Percentiles rank a stretch among this genome's conserved stretches.
Conservation (phyloP, 2,113 vertebrate species). For the Protobothrops flavoviridis region DNA sequence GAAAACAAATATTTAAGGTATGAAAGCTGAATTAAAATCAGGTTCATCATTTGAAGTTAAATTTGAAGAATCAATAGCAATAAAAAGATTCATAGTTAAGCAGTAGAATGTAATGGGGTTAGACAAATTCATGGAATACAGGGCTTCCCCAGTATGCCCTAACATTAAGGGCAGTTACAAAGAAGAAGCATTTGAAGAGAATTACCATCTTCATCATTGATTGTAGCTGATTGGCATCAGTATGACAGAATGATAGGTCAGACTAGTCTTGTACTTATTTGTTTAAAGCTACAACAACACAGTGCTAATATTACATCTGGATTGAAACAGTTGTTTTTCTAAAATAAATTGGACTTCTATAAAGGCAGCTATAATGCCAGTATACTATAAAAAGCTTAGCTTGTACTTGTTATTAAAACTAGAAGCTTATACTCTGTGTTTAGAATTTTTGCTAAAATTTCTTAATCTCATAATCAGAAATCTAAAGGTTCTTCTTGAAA, state of each 20-base stretch:
- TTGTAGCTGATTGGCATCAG: too few relatives aligned
- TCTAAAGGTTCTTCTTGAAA: slow-evolving; percentile 60
- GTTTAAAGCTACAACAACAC: too few relatives aligned
- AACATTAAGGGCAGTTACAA: too few relatives aligned
- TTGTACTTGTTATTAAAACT: background rate
- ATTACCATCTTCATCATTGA: too few relatives aligned
- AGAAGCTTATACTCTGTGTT: background rate
- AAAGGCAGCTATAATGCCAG: background rate
- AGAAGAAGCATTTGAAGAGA: too few relatives aligned
- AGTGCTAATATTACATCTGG: background rate
- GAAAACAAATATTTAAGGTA: background rate
- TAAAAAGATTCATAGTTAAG: background rate
- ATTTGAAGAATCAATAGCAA: background rate
- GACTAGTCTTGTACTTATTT: too few relatives aligned
- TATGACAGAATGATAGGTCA: too few relatives aligned
- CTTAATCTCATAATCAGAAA: slow-evolving; percentile 70
- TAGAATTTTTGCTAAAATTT: background rate
- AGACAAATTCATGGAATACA: background rate
- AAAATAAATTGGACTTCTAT: background rate
- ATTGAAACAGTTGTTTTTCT: background rate
- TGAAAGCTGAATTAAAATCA: background rate
- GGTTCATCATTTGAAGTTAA: background rate
- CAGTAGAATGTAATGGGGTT: background rate
- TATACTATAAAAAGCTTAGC: background rate
- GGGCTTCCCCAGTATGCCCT: background rate